Conservation (phyloP, 2,888 invertebrate species). For the Pharmacophagus antenor region DNA sequence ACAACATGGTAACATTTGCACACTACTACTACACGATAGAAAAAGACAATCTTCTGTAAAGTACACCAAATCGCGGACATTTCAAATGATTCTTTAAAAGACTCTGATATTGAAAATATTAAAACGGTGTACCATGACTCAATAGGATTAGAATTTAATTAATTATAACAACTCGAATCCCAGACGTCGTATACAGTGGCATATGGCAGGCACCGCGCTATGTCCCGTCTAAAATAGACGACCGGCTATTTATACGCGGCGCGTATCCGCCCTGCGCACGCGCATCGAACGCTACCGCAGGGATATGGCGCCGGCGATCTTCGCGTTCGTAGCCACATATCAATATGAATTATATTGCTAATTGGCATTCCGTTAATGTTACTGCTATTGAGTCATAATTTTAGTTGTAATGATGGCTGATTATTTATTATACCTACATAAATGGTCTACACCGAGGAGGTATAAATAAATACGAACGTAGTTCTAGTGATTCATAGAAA, state of each 20-base stretch:
- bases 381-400: constrained; percentile 4
- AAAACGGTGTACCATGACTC: constrained; percentile 41
- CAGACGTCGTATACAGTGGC: constrained; percentile 63
- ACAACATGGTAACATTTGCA: too few relatives aligned
- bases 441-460: not conserved
- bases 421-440: not conserved
- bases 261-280: constrained; percentile 75
- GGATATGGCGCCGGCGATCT: constrained; percentile 48
- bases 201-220: constrained; percentile 72
- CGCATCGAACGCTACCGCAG: constrained; percentile 49
- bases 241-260: constrained; percentile 67
- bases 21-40: too few relatives aligned
- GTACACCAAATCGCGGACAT: too few relatives aligned
- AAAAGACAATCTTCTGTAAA: too few relatives aligned
- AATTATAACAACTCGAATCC: constrained; percentile 58
- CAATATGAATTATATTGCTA: constrained; percentile 17
- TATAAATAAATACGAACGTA: not conserved
- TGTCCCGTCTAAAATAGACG: constrained; percentile 71
- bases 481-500: not conserved
- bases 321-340: constrained; percentile 19
- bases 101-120: too few relatives aligned
- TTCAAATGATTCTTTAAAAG: too few relatives aligned
- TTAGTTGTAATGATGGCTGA: not conserved
- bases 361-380: constrained; percentile 7
- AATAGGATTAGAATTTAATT: constrained; percentile 64